Percentiles rank a stretch among this genome's conserved stretches.
Conservation (phyloP, 2,113 vertebrate genomes). For the Steatornis caripensis region DNA sequence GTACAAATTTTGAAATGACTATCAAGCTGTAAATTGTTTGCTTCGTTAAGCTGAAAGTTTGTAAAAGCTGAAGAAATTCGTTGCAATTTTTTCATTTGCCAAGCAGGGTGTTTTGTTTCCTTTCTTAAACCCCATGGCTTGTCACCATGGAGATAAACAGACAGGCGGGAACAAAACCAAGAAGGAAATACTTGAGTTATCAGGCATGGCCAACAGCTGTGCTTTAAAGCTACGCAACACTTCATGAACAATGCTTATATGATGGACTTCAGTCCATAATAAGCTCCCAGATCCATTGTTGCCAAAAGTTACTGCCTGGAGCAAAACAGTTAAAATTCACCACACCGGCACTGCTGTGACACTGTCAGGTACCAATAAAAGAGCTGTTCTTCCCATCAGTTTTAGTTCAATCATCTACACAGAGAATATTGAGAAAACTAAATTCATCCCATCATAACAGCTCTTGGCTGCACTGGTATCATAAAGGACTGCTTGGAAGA, state of each 20-base stretch:
- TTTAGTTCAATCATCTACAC: fast-evolving
- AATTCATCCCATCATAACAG: not conserved
- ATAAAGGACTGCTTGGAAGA: not conserved
- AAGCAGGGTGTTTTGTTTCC: not conserved
- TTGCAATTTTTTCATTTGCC: not conserved
- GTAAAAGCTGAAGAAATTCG: not conserved
- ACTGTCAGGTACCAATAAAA: not conserved
- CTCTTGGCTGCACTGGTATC: not conserved
- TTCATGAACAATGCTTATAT: not conserved
- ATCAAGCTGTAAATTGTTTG: not conserved
- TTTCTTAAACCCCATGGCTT: not conserved
- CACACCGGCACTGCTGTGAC: not conserved
- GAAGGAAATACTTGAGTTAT: not conserved
- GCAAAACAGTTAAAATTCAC: not conserved
- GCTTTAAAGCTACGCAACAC: not conserved
- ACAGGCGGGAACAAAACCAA: not conserved
- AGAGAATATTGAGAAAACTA: not conserved
- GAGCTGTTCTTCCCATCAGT: not conserved
- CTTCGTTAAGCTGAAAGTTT: not conserved
- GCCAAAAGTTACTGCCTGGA: not conserved
- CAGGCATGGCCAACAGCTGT: not conserved
- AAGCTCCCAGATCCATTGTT: not conserved
- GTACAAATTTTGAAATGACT: not conserved
- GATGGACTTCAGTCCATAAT: not conserved
- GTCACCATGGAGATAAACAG: not conserved